Percentiles rank a stretch among this genome's conserved stretches.
Evolutionary conservation across 2,888 invertebrate genomes (phyloP).

Genomic region (Xestia ashworthii): DNA sequence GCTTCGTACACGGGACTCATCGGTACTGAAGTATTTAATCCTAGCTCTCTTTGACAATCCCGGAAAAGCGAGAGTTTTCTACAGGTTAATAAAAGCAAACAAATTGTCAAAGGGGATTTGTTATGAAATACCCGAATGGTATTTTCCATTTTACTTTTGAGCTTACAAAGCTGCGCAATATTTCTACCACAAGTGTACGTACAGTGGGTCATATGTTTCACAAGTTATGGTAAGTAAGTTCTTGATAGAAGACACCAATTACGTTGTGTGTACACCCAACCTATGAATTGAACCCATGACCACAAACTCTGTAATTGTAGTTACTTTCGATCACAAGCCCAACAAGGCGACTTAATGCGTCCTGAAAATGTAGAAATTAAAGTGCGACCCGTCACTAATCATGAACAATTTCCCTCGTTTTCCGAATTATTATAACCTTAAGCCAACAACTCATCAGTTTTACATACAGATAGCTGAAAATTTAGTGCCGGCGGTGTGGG

Average conservation of each 20-base stretch:
- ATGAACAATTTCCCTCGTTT: slow-evolving; percentile 43
- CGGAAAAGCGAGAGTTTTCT: slow-evolving; percentile 20
- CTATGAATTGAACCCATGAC: background rate
- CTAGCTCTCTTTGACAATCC: slow-evolving; percentile 18
- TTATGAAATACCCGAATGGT: slow-evolving; percentile 11
- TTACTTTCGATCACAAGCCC: background rate
- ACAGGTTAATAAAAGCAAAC: slow-evolving; percentile 36
- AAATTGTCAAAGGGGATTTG: slow-evolving; percentile 21
- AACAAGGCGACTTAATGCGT: background rate
- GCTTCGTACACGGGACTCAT: slow-evolving; percentile 16
- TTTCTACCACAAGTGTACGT: background rate
- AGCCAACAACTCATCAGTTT: slow-evolving; percentile 69
- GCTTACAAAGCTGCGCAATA: background rate
- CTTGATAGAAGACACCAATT: background rate
- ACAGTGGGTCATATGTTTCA: background rate
- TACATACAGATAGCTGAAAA: slow-evolving; percentile 73
- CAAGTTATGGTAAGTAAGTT: slow-evolving; percentile 1
- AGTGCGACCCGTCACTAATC: background rate
- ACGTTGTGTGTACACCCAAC: background rate
- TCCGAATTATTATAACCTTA: slow-evolving; percentile 44
- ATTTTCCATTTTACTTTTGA: slow-evolving; percentile 15
- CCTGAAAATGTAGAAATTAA: slow-evolving; percentile 6
- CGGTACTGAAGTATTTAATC: slow-evolving; percentile 34
- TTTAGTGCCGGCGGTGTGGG: slow-evolving; percentile 47
- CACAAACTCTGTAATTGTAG: background rate